Base-by-base conservation (phyloP, 2,888 invertebrate genomes). In the Stegana nigrithorax region DNA sequence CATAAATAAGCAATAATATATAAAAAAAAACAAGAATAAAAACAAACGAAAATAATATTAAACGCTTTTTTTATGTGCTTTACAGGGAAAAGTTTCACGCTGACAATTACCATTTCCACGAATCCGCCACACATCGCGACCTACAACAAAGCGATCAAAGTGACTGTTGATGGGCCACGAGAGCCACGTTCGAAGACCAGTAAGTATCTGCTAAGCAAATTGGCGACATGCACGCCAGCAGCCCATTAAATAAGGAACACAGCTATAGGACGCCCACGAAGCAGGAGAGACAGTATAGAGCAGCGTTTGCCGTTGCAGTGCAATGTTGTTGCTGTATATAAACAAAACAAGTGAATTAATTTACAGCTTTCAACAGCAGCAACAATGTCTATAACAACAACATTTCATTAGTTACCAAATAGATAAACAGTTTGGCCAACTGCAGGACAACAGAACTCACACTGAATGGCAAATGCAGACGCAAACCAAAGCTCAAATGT, bases 61-160 rank as follows among this genome's bases (percentile, higher is more conserved):
- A n/a, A n/a, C n/a, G n/a, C n/a, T 39, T 61, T 59, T 39, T 50
- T 57, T 66, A 60, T 64, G 63, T 42, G 44, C 56, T 7, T 88
- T 88, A 1, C 91, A 98, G 98, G 98, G 78, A 98, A 98, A 87
- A 97, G 96, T 82, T 98, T 99, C 87, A 96, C 96, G 64, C 87
- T 99, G 84, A 97, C 97, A 81, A 98, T 99, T 87, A 95, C 95
- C 67, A 90, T 99, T 70, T 94, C 94, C 75, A 94, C 96, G 75
- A 90, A 92, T 76, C 98, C 98, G 59, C 95, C 96, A n/a, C 97
- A 97, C 87, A 93, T 98, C 67, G 93, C 96, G 65, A 95, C 96
- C 14, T 97, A 97, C 88, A 93, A 93, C 85, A 97, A 97, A 86
- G 97, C 97, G 68, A 98, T 98, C 87, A 98, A 98, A 87, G 97